A percentile compares a stretch with the other conserved stretches of the same genome.
Conservation (phyloP, 2,113 vertebrate species). For the Otocyon megalotis region DNA sequence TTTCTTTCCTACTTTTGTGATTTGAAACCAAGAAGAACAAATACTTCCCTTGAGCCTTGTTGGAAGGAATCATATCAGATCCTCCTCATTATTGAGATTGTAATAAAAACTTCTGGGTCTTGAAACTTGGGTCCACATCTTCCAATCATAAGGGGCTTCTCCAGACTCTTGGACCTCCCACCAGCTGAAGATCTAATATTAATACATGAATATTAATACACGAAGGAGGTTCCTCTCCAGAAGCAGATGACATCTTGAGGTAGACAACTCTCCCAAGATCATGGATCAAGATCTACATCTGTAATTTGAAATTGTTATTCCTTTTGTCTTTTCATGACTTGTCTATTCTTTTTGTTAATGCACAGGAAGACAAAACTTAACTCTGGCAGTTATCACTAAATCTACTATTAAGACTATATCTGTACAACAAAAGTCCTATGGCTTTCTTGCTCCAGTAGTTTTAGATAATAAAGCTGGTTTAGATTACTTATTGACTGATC, state of each 20-base stretch:
- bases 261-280: not conserved
- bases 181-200: not conserved
- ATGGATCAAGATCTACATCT: not conserved
- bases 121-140: not conserved
- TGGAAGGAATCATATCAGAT: not conserved
- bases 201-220: not conserved
- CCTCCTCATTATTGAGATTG: not conserved
- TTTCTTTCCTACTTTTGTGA: not conserved
- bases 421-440: not conserved
- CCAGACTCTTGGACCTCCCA: not conserved
- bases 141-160: not conserved
- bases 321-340: not conserved
- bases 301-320: not conserved
- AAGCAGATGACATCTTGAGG: not conserved
- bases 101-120: not conserved
- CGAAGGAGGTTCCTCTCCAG: not conserved
- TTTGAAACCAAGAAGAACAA: not conserved
- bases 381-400: not conserved
- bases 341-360: not conserved
- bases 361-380: not conserved
- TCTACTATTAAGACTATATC: not conserved
- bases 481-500: not conserved
- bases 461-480: not conserved
- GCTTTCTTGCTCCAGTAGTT: conserved; percentile 2
- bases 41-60: not conserved